Evolutionary conservation across 2,113 vertebrate genomes (phyloP).

Genomic region (Otocyon megalotis): DNA sequence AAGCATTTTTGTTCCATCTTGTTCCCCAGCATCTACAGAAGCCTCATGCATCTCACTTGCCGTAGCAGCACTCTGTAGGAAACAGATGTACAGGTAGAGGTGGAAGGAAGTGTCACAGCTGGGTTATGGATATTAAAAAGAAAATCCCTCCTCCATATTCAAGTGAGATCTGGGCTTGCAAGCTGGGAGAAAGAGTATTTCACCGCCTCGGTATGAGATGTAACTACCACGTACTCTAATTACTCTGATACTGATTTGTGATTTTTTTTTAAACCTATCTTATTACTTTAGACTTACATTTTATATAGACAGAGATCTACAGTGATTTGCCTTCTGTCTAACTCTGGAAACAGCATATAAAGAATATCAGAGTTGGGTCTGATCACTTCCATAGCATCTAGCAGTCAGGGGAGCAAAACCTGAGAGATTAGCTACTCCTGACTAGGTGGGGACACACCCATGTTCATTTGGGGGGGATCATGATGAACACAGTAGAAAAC

Average conservation of each 20-base stretch:
- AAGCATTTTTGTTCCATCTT: slow-evolving; percentile 91
- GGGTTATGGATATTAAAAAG: slow-evolving; percentile 73
- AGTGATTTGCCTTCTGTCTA: slow-evolving; percentile 39
- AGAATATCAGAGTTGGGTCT: slow-evolving; percentile 7
- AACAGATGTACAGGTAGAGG: slow-evolving; percentile 89
- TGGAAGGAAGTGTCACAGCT: slow-evolving; percentile 87
- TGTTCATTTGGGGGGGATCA: not conserved
- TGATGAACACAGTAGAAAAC: slow-evolving; percentile 9
- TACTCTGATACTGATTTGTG: slow-evolving; percentile 29
- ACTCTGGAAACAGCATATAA: slow-evolving; percentile 23
- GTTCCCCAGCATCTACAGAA: slow-evolving; percentile 89
- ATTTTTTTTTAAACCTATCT: not conserved
- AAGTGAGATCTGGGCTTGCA: slow-evolving; percentile 67
- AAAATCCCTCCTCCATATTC: slow-evolving; percentile 55
- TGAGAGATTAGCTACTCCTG: not conserved
- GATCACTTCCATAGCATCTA: not conserved
- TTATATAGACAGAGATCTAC: not conserved
- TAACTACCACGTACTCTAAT: slow-evolving; percentile 34
- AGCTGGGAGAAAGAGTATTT: slow-evolving; percentile 65
- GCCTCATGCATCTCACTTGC: slow-evolving; percentile 85
- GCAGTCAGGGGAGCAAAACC: slow-evolving; percentile 21
- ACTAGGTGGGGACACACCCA: not conserved
- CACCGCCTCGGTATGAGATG: not conserved
- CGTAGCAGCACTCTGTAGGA: slow-evolving; percentile 86
- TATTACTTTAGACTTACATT: not conserved